phyloP scores from a whole-genome alignment of 2,888 invertebrate species.

The Limenitis camilla region DNA sequence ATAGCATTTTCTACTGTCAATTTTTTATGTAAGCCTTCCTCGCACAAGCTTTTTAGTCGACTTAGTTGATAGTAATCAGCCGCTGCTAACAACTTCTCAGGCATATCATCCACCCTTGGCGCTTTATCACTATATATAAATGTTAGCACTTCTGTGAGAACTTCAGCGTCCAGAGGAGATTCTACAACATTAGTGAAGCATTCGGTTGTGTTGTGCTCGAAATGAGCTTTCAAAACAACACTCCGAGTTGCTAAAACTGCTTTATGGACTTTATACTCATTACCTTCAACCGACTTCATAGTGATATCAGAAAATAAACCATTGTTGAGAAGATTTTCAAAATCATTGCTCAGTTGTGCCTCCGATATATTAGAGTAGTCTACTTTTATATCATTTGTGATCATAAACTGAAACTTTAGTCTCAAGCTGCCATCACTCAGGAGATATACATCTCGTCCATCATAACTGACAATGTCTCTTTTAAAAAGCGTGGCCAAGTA shows the following conservation, averaged over 20 bases:
- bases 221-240: constrained; percentile 61
- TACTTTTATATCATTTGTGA: constrained; percentile 59
- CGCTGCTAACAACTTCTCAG: constrained; percentile 59
- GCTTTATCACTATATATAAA: constrained; percentile 65
- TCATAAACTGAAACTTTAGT: constrained; percentile 60
- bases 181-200: constrained; percentile 56
- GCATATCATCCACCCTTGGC: constrained; percentile 59
- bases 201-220: constrained; percentile 63
- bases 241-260: constrained; percentile 61
- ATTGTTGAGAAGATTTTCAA: constrained; percentile 54
- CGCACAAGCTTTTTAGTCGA: constrained; percentile 57
- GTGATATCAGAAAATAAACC: constrained; percentile 59
- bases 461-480: constrained; percentile 50
- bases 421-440: constrained; percentile 59
- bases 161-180: constrained; percentile 56
- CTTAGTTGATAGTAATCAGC: constrained; percentile 64
- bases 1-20: constrained; percentile 64
- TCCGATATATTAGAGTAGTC: constrained; percentile 45
- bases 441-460: constrained; percentile 50
- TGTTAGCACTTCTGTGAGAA: constrained; percentile 53
- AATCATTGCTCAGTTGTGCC: constrained; percentile 55
- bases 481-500: constrained; percentile 60
- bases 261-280: constrained; percentile 61
- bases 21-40: constrained; percentile 60
- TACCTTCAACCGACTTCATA: constrained; percentile 56